Evolutionary conservation across 2,797 vertebrate genomes (phyloP), one percentile per base, ranked within the genome.

Genomic region (Cottoperca gobio): DNA sequence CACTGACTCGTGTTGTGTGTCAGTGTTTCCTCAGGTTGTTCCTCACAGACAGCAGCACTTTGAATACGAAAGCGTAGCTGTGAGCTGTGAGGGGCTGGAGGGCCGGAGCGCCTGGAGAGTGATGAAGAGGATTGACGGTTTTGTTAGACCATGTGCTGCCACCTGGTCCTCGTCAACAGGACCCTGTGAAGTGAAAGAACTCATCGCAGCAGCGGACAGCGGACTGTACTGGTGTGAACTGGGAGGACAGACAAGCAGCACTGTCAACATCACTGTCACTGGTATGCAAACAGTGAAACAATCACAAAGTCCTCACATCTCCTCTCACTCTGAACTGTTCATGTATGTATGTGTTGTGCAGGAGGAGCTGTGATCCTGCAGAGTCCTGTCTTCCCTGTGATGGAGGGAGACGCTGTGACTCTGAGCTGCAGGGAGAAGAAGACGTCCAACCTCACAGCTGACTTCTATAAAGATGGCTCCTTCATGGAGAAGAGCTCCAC

Each of bases 181-280:
- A 21, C 21, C 39, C 5, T 74, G 72, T 2, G 0, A 1, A 14
- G 48, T 66, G 0, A 2, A 3, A 35, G 2, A 7, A 8, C 14
- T 24, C 2, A 0, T 1, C n/a, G 0, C 42, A 0, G 1, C 0
- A 9, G 0, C 0, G 0, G 17, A 73, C 57, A 70, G 0, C 13
- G 86, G 83, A 48, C 64, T 68, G 31, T 86, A 81, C 72, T 86
- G 78, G 78, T 79, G 84, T 60, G 57, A 76, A 33, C 13, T 14
- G 0, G 54, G 45, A 31, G 7, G 1, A 17, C 1, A 48, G 13
- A 52, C 1, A 39, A 83, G 69, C 13, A 58, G 62, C 39, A 4
- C 48, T 0, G 13, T 85, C 68, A 79, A 60, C 0, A 2, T 88
- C 60, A 83, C 61, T 17, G 61, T 85, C 16, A 16, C 46, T 33